Conservation (phyloP, 2,797 vertebrate species). For the Geotria australis region DNA sequence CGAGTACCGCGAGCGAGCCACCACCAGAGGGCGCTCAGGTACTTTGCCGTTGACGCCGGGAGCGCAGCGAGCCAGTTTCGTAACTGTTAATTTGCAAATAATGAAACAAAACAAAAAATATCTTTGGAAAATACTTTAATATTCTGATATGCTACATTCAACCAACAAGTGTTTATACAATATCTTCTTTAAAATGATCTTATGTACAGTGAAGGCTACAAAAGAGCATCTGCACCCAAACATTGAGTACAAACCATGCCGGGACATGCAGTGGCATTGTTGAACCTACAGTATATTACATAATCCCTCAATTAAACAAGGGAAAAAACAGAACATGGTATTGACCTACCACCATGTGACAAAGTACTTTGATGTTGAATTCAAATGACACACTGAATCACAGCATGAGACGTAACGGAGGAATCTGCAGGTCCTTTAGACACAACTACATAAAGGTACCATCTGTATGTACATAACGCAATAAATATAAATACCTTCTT, state of each 20-base stretch:
- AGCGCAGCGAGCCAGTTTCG: neutral
- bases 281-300: too few species aligned
- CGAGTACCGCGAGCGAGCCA: neutral
- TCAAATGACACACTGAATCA: neutral
- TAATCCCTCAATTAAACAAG: too few species aligned
- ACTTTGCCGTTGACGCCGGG: neutral
- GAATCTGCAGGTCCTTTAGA: too few species aligned
- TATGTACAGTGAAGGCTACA: neutral
- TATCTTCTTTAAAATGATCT: neutral
- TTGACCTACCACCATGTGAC: neutral
- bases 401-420: too few species aligned
- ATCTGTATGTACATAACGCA: neutral
- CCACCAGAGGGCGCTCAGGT: neutral
- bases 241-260: neutral
- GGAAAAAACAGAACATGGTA: neutral
- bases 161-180: neutral
- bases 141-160: neutral
- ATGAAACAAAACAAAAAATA: neutral
- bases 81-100: neutral
- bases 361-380: neutral
- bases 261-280: neutral
- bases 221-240: neutral
- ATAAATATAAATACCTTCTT: neutral
- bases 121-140: neutral
- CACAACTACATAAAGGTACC: neutral